Conservation (phyloP, 2,113 vertebrate species). For the Podarcis muralis region DNA sequence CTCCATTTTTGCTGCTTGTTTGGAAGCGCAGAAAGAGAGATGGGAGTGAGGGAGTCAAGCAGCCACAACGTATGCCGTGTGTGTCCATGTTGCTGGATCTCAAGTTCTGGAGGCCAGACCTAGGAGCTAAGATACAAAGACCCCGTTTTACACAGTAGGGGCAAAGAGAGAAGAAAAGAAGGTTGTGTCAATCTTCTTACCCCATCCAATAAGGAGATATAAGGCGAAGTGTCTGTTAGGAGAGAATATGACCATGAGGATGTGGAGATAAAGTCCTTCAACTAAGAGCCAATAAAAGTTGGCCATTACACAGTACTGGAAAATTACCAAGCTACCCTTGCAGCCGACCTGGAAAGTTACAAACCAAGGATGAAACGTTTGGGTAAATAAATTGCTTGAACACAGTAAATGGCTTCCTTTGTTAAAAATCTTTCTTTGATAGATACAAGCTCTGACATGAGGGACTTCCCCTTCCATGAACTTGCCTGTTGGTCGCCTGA, state of each 20-base stretch:
- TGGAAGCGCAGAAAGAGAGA: neutral
- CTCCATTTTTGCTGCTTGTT: neutral
- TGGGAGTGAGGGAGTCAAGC: neutral
- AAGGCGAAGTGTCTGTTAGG: conserved; percentile 79
- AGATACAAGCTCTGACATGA: neutral
- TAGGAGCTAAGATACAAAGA: neutral
- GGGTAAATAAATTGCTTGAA: conserved; percentile 20
- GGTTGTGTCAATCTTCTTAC: conserved; percentile 69
- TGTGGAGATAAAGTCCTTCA: conserved; percentile 91
- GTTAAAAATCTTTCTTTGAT: neutral
- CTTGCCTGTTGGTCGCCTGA: neutral
- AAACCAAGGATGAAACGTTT: conserved; percentile 29
- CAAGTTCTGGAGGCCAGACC: neutral
- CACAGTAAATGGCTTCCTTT: conserved; percentile 25
- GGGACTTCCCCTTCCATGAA: neutral
- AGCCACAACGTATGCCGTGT: neutral
- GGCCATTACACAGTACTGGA: conserved; percentile 91
- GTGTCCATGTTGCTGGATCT: neutral
- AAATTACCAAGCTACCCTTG: conserved; percentile 87
- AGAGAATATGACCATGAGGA: conserved; percentile 84
- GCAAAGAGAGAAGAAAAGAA: neutral
- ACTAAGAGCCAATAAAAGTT: conserved; percentile 96
- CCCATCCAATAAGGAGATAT: conserved; percentile 93
- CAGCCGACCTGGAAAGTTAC: conserved; percentile 83
- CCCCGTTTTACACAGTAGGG: neutral